Evolutionary conservation across 2,888 invertebrate genomes (phyloP).

Genomic region (Papilio elwesi): DNA sequence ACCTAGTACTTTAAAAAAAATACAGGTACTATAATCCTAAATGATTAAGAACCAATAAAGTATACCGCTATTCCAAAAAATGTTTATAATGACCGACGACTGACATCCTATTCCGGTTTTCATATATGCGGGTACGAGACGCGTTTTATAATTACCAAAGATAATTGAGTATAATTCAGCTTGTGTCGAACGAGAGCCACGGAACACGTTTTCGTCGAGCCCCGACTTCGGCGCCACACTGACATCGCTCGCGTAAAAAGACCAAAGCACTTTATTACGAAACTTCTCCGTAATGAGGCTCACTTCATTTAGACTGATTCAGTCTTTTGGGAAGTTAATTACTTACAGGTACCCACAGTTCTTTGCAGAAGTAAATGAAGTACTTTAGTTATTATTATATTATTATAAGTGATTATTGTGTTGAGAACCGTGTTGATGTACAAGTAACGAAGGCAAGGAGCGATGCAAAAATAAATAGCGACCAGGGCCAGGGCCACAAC

Average conservation of each 20-base stretch:
- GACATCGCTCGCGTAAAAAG: not conserved
- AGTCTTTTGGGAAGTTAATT: not conserved
- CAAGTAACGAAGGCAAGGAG: too few relatives aligned
- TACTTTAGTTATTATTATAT: too few relatives aligned
- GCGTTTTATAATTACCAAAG: not conserved
- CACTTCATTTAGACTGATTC: not conserved
- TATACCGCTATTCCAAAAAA: not conserved
- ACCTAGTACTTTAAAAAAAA: too few relatives aligned
- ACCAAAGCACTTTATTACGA: not conserved
- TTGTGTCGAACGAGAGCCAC: not conserved
- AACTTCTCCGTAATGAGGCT: not conserved
- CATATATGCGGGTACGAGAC: not conserved
- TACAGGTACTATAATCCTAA: not conserved
- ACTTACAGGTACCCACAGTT: not conserved
- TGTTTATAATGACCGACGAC: not conserved
- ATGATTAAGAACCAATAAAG: not conserved
- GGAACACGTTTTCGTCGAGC: constrained; percentile 1
- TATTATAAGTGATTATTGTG: too few relatives aligned
- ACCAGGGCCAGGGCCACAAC: too few relatives aligned
- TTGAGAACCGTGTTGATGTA: too few relatives aligned
- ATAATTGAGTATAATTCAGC: constrained; percentile 6
- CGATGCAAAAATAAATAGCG: too few relatives aligned
- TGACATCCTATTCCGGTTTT: too few relatives aligned
- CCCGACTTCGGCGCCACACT: not conserved
- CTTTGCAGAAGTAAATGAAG: too few relatives aligned